Conservation (phyloP, 37 sponge, comb jelly and placozoan species). For the Eunapius fragilis region DNA sequence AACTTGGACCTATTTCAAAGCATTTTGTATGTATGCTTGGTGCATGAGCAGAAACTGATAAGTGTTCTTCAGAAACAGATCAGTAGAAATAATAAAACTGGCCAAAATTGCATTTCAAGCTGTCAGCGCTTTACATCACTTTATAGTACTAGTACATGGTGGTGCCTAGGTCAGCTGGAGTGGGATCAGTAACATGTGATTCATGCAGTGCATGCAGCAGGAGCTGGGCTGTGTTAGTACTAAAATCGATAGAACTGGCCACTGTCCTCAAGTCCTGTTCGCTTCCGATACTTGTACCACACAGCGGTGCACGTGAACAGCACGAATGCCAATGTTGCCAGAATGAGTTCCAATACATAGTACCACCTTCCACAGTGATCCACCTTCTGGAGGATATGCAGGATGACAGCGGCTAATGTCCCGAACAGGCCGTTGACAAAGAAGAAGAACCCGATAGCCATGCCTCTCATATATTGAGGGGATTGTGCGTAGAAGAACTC, state of each 20-base stretch:
- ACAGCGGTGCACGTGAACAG: not conserved
- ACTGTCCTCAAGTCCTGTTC: constrained; percentile 11
- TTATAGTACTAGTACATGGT: no score
- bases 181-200: no score
- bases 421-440: constrained; percentile 26
- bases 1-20: no score
- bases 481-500: constrained; percentile 66
- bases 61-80: no score
- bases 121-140: no score
- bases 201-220: not conserved
- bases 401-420: constrained; percentile 10
- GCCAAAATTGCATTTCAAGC: no score
- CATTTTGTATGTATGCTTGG: no score
- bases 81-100: no score
- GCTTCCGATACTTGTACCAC: constrained; percentile 24
- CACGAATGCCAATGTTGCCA: not conserved
- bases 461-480: constrained; percentile 52
- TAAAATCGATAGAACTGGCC: constrained; percentile 11
- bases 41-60: no score
- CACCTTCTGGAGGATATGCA: not conserved
- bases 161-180: no score
- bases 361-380: constrained; percentile 25
- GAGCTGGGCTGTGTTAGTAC: not conserved
- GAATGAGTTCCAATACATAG: not conserved
- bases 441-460: constrained; percentile 52